phyloP scores from a whole-genome alignment of 2,888 invertebrate genomes.

The Cheilosia impressa region DNA sequence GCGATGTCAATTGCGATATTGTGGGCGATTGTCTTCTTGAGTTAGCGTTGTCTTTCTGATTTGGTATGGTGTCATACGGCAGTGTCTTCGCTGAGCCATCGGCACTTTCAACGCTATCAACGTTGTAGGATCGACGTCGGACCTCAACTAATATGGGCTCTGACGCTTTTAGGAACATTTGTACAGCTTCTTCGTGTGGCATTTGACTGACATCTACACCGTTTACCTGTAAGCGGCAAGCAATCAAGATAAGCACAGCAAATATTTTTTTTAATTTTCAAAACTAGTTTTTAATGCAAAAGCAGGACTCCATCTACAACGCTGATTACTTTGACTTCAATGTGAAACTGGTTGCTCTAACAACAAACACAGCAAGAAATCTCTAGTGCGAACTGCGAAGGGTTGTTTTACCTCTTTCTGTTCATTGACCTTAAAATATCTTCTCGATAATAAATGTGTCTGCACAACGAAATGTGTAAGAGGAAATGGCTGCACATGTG shows the following conservation, averaged over 20 bases:
- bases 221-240: slow-evolving; percentile 84
- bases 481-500: no score
- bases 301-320: no score
- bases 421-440: no score
- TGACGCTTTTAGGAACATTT: slow-evolving; percentile 86
- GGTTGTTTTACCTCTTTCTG: no score
- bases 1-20: slow-evolving; percentile 45
- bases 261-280: not conserved
- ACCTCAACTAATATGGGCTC: slow-evolving; percentile 87
- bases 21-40: slow-evolving; percentile 53
- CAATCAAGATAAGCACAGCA: slow-evolving; percentile 55
- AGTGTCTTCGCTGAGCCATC: slow-evolving; percentile 4
- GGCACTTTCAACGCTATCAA: slow-evolving; percentile 32
- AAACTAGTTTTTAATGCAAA: no score
- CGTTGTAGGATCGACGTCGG: slow-evolving; percentile 81
- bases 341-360: no score
- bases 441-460: no score
- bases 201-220: slow-evolving; percentile 86
- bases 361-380: no score
- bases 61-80: slow-evolving; percentile 19
- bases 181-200: slow-evolving; percentile 86
- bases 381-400: no score
- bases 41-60: slow-evolving; percentile 21
- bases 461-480: no score
- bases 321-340: no score